A percentile compares a stretch with the other conserved stretches of the same genome.
phyloP scores from a whole-genome alignment of 2,113 vertebrate genomes.

The Nothobranchius furzeri region DNA sequence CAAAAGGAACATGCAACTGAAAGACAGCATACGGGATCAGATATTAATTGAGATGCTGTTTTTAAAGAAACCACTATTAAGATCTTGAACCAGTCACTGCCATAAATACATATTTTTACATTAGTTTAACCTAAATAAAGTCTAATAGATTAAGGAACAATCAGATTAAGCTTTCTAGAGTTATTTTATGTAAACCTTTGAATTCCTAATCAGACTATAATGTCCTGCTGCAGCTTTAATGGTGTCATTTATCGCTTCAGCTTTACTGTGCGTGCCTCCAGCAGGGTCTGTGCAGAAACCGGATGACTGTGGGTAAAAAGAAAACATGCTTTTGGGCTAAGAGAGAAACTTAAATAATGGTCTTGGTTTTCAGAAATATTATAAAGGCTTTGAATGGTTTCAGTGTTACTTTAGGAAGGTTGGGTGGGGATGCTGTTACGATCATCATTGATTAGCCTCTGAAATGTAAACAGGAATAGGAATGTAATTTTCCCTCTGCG shows the following conservation, averaged over 20 bases:
- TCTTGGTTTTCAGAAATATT: neutral
- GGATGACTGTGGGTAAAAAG: neutral
- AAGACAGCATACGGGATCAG: neutral
- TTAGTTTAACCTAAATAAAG: neutral
- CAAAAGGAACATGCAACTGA: neutral
- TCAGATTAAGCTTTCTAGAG: neutral
- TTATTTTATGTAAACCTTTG: neutral
- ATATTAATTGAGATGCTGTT: neutral
- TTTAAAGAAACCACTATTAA: neutral
- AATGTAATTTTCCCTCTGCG: neutral
- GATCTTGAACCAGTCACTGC: neutral
- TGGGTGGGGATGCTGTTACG: neutral
- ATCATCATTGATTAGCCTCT: neutral
- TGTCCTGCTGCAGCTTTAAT: neutral
- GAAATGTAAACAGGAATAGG: neutral
- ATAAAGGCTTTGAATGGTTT: neutral
- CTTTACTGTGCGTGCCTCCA: neutral
- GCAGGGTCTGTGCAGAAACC: neutral
- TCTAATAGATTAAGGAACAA: no score
- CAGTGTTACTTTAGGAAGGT: neutral
- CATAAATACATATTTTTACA: neutral
- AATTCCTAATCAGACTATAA: neutral
- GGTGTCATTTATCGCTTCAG: neutral
- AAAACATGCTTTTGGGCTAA: neutral
- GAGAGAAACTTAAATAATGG: neutral